These are phyloP conservation scores for Ferrisia virgata DNA, from an alignment of 2,888 invertebrate species.

Conservation along the genomic window DNA sequence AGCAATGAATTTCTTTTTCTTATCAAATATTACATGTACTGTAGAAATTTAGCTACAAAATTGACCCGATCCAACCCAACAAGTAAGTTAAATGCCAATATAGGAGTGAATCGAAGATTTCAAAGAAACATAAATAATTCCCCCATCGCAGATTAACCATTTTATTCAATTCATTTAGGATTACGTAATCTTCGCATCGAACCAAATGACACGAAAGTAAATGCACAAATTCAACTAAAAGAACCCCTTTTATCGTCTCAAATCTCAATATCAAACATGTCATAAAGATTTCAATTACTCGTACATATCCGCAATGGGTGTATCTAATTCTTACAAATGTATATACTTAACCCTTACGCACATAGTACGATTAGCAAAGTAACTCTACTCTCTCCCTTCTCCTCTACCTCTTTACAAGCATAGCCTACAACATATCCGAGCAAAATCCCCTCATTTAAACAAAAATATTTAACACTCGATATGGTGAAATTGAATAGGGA, in stretches of 20 bases:
- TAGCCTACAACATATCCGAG: neutral
- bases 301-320: neutral
- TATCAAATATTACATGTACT: no score
- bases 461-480: neutral
- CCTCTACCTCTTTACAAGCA: no score
- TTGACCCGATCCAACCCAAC: no score
- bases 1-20: no score
- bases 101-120: no score
- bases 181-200: conserved; percentile 3
- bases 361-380: neutral
- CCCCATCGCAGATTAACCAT: neutral
- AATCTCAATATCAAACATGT: neutral
- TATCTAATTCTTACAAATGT: neutral
- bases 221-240: neutral
- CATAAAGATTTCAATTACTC: conserved; percentile 17
- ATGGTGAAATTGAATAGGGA: neutral
- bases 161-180: neutral
- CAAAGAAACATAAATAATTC: no score
- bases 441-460: neutral
- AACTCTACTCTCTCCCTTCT: neutral
- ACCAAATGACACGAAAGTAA: neutral
- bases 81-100: no score
- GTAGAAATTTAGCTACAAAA: no score
- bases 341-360: neutral
- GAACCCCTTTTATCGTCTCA: neutral